These are phyloP conservation scores for Percopsis transmontana DNA, from an alignment of 2,113 vertebrate genomes.

Conservation along the genomic window DNA sequence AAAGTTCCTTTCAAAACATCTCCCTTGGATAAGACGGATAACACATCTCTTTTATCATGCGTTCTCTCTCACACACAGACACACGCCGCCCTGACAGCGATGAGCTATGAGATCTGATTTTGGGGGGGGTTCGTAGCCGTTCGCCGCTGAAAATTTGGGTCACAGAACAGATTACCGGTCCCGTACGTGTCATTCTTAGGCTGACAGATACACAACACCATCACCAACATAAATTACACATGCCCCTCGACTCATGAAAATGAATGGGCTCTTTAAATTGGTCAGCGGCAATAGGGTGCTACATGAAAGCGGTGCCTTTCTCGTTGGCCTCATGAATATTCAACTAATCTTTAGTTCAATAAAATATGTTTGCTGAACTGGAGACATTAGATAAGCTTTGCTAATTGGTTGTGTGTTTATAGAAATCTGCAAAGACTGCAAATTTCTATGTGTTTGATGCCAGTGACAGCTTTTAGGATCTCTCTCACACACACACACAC, in stretches of 20 bases:
- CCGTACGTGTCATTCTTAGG: conserved; percentile 65
- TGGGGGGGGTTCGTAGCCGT: conserved; percentile 64
- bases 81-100: conserved; percentile 64
- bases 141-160: conserved; percentile 73
- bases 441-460: conserved; percentile 63
- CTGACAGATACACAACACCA: conserved; percentile 49
- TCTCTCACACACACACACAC: conserved; percentile 7
- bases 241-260: conserved; percentile 47
- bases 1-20: conserved; percentile 72
- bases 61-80: conserved; percentile 17
- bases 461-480: conserved; percentile 73
- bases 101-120: conserved; percentile 72
- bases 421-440: conserved; percentile 20
- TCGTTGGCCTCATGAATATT: conserved; percentile 27
- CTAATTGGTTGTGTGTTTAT: not conserved
- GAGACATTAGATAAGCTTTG: conserved; percentile 16
- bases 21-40: conserved; percentile 74
- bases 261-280: conserved; percentile 57
- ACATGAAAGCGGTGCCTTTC: not conserved
- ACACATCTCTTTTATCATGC: conserved; percentile 67
- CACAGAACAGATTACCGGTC: conserved; percentile 71
- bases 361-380: conserved; percentile 9
- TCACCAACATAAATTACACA: conserved; percentile 62
- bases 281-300: conserved; percentile 28
- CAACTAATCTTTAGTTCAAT: not conserved